Evolutionary conservation across 2,113 vertebrate genomes (phyloP), one percentile per base, ranked within the genome.

Genomic region (Glaucidium brasilianum): DNA sequence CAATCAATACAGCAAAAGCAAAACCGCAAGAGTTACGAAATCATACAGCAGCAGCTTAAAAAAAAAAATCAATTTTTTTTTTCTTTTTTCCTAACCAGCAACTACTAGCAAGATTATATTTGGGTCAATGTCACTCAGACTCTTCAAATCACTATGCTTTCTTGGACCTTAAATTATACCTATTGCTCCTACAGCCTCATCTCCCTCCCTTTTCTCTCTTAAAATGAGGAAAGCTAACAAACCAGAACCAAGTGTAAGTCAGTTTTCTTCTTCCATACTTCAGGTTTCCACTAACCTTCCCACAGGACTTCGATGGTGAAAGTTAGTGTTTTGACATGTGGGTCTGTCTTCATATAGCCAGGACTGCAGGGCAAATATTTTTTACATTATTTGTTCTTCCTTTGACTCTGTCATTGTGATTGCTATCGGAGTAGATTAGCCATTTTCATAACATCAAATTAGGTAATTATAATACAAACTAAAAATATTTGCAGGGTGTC

Each of bases 1-100:
- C 53, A 5, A 96, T 97, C 97, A 95, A 97, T 95, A 96, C 69
- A 94, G 80, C 64, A 94, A 92, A 92, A 96, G 96, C 37, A 88
- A 98, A 97, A 87, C 87, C 12, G 21, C 64, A 91, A 78, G 26
- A 88, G 67, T 92, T 96, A 94, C 95, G 69, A 89, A 97, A 98
- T 92, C 63, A 92, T 96, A 96, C 32, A 94, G 91, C 55, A 96
- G 63, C 52, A 78, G 68, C 16, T 90, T 77, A 79, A 85, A 86
- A 93, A 95, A 88, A 77, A 68, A 92, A 88, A 94, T 87, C 53
- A 68, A 77, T 90, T 86, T 11, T 63, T 47, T 67, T 49, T 27
- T 10, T 81, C 15, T 76, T 74, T 34, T 13, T 5, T 3, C 17
- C 68, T 27, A 60, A 67, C 52, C 27, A 87, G 73, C 60, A 94